A percentile compares a stretch with the other conserved stretches of the same genome.
phyloP scores from a whole-genome alignment of 1,140 invertebrate genomes.

The Ptiloglossa arizonensis region DNA sequence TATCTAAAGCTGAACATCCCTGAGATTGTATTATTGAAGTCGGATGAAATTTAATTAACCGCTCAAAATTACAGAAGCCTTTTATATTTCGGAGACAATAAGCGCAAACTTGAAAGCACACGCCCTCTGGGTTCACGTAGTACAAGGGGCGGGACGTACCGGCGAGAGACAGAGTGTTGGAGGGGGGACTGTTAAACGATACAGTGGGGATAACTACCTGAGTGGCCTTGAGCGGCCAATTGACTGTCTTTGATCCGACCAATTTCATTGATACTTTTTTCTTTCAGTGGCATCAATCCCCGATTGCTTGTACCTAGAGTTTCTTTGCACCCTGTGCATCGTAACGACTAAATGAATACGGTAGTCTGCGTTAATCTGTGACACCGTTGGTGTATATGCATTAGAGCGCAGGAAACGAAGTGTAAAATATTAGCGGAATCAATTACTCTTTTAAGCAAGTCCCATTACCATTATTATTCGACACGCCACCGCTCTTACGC shows the following conservation, averaged over 20 bases:
- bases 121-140: too few species aligned
- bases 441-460: slow-evolving; percentile 30
- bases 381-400: slow-evolving; percentile 7
- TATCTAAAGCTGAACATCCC: too few species aligned
- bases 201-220: too few species aligned
- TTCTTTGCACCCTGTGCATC: not conserved
- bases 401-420: slow-evolving; percentile 19
- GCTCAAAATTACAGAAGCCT: not conserved
- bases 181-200: too few species aligned
- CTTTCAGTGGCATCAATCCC: not conserved
- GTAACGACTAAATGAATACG: slow-evolving; percentile 9
- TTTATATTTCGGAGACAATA: not conserved
- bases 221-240: too few species aligned
- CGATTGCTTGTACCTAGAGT: not conserved
- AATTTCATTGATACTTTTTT: too few species aligned
- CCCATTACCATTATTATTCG: slow-evolving; percentile 46
- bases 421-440: slow-evolving; percentile 43
- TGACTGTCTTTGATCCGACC: too few species aligned
- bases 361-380: slow-evolving; percentile 61
- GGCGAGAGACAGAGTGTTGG: too few species aligned
- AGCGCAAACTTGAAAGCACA: too few species aligned
- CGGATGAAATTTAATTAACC: too few species aligned
- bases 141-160: too few species aligned
- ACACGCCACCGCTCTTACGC: slow-evolving; percentile 29
- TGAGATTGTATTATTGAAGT: too few species aligned